phyloP scores from a whole-genome alignment of 1,140 invertebrate genomes.

The Sminthurides bifidus region DNA sequence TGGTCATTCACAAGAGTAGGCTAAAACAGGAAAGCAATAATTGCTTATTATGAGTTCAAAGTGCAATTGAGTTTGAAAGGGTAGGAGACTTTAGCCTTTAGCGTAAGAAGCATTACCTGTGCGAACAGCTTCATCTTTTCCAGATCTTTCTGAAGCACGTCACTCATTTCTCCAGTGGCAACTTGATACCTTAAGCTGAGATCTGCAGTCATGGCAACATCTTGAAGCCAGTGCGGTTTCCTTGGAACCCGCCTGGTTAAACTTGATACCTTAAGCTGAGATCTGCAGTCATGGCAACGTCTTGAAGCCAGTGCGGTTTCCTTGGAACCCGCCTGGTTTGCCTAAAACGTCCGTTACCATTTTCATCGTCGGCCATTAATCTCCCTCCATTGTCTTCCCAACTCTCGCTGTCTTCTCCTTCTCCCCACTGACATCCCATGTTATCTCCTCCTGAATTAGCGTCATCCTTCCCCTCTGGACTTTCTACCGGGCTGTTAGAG shows the following conservation, averaged over 20 bases:
- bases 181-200: constrained; percentile 57
- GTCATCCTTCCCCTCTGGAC: no score
- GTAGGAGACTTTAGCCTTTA: no score
- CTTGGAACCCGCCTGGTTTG: background rate
- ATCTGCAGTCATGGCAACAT: constrained; percentile 50
- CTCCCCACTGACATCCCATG: no score
- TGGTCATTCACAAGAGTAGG: constrained; percentile 59
- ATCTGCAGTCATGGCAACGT: background rate
- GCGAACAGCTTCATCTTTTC: constrained; percentile 41
- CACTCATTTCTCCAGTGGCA: constrained; percentile 45
- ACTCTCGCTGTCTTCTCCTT: no score
- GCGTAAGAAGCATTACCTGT: constrained; percentile 21
- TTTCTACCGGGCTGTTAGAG: background rate
- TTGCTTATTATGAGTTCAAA: background rate
- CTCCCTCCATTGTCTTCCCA: background rate
- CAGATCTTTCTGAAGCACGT: constrained; percentile 51
- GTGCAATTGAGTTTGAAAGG: background rate
- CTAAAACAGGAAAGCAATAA: constrained; percentile 34
- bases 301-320: background rate
- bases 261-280: background rate
- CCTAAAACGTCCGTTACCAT: background rate
- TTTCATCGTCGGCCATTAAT: background rate
- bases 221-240: constrained; percentile 35
- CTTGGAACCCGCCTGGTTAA: background rate
- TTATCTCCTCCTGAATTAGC: no score